Conservation (phyloP, 2,797 vertebrate species). For the Melanogrammus aeglefinus region DNA sequence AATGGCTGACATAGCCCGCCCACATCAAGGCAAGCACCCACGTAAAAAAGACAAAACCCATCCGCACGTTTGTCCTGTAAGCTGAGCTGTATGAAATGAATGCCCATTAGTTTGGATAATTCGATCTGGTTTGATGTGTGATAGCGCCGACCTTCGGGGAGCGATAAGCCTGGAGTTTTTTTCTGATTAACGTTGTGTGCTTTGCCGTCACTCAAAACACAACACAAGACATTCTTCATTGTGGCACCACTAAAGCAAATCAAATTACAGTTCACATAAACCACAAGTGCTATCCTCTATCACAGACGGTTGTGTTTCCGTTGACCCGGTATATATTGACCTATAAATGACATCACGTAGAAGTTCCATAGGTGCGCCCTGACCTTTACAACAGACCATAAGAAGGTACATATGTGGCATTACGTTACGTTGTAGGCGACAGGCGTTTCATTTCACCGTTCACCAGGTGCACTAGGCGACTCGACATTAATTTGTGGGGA, state of each 20-base stretch:
- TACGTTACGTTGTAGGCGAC: neutral
- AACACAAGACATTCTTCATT: neutral
- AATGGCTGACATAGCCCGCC: neutral
- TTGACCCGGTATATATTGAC: neutral
- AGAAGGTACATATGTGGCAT: neutral
- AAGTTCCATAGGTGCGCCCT: neutral
- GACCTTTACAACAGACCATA: neutral
- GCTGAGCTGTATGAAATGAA: neutral
- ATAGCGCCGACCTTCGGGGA: neutral
- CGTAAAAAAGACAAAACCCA: neutral
- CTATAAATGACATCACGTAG: neutral
- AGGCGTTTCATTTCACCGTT: neutral
- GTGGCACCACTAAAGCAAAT: neutral
- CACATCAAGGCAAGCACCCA: neutral
- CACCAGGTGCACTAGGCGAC: too few species aligned
- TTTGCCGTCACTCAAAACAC: neutral
- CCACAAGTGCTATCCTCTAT: neutral
- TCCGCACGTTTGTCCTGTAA: neutral
- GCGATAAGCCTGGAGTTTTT: neutral
- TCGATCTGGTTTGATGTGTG: neutral
- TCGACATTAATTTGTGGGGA: too few species aligned
- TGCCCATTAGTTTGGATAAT: neutral
- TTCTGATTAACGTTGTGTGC: neutral
- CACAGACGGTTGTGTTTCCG: neutral
- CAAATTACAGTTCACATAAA: neutral